Evolutionary conservation across 37 sponge, comb jelly and placozoan genomes (phyloP).

Genomic region (Petrosia ficiformis): DNA sequence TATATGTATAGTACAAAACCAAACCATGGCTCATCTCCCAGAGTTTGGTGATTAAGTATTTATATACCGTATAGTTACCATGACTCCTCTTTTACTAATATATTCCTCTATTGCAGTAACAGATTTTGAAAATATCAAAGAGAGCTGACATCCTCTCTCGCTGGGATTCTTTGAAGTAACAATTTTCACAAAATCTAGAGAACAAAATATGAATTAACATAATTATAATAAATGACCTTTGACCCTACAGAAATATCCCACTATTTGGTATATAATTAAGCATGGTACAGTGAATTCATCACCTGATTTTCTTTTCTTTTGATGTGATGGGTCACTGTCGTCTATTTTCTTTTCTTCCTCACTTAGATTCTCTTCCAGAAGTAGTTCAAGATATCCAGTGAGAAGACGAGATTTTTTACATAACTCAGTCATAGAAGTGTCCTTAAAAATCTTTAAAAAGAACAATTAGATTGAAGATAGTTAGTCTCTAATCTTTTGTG

Average conservation of each 20-base stretch:
- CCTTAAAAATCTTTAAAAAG: slow-evolving; percentile 42
- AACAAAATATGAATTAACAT: background rate
- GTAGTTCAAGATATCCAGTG: slow-evolving; percentile 87
- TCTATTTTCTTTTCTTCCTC: background rate
- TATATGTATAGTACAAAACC: no score
- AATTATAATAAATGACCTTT: background rate
- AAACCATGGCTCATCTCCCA: no score
- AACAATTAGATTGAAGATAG: background rate
- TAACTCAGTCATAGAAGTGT: slow-evolving; percentile 68
- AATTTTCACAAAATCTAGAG: slow-evolving; percentile 38
- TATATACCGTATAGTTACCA: slow-evolving; percentile 39
- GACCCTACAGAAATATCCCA: background rate
- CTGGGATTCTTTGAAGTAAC: slow-evolving; percentile 73
- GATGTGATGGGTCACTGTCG: background rate
- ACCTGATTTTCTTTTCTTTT: background rate
- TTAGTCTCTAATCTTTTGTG: background rate
- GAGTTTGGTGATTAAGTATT: no score
- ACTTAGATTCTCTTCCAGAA: slow-evolving; percentile 46
- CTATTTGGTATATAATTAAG: background rate
- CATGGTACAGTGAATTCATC: background rate
- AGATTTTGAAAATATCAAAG: slow-evolving; percentile 58
- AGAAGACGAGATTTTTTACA: slow-evolving; percentile 69
- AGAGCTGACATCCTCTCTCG: slow-evolving; percentile 83
- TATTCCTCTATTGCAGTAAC: slow-evolving; percentile 33
- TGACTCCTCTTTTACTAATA: slow-evolving; percentile 49